Evolutionary conservation across 2,113 vertebrate species (phyloP).

Genomic region (Leptosomus discolor): DNA sequence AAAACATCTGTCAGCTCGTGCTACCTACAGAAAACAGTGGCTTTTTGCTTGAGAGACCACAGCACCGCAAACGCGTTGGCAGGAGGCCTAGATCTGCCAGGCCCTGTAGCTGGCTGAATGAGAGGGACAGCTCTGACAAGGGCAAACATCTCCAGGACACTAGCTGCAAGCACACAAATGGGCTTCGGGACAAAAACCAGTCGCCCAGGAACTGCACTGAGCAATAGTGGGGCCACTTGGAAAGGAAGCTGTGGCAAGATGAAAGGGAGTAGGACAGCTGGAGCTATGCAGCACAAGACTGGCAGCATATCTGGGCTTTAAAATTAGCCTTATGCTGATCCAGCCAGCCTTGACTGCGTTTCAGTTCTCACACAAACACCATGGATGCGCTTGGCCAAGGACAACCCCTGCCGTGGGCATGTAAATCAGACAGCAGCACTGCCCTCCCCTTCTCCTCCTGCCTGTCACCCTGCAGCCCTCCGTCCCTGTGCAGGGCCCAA

Average conservation of each 20-base stretch:
- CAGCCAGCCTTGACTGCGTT: not conserved
- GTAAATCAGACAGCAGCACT: not conserved
- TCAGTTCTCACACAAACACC: not conserved
- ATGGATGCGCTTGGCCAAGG: not conserved
- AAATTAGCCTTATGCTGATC: not conserved
- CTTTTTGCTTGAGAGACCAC: slow-evolving; percentile 36
- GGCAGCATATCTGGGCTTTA: not conserved
- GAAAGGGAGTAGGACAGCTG: not conserved
- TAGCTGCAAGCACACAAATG: not conserved
- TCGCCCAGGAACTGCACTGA: not conserved
- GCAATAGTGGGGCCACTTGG: not conserved
- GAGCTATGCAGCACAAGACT: not conserved
- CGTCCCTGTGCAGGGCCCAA: not conserved
- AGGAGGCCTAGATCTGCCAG: slow-evolving; percentile 42
- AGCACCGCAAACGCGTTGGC: not conserved
- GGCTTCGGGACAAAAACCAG: not conserved
- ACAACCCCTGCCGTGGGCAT: not conserved
- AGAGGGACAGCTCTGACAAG: slow-evolving; percentile 41
- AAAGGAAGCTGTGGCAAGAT: not conserved
- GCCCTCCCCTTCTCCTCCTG: not conserved
- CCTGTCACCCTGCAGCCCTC: not conserved
- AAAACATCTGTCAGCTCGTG: slow-evolving; percentile 39
- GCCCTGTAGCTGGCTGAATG: not conserved
- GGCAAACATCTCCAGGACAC: slow-evolving; percentile 21
- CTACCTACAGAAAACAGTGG: not conserved